Evolutionary conservation across 2,888 invertebrate genomes (phyloP).

Genomic region (Chrysomela aeneicollis): DNA sequence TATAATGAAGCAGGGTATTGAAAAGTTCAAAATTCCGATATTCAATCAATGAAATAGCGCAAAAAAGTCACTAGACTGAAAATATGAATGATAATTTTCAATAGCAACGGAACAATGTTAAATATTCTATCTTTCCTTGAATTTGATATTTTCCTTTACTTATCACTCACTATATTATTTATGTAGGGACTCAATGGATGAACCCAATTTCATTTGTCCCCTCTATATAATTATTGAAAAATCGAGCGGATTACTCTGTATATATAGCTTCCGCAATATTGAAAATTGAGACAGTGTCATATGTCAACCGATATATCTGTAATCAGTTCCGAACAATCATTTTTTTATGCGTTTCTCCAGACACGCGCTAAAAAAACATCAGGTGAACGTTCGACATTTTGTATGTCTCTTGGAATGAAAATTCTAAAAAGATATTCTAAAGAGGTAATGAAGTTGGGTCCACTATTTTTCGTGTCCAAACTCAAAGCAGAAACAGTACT

Average conservation of each 20-base stretch:
- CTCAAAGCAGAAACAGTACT: constrained; percentile 27
- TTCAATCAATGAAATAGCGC: constrained; percentile 49
- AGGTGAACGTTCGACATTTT: too few species aligned
- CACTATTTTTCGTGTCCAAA: not conserved
- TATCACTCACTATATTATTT: too few species aligned
- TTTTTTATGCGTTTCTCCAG: too few species aligned
- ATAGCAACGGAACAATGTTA: not conserved
- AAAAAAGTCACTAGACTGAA: constrained; percentile 58
- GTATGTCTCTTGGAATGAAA: too few species aligned
- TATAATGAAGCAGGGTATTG: constrained; percentile 56
- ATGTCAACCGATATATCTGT: too few species aligned
- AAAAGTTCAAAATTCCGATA: constrained; percentile 55
- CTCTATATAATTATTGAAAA: not conserved
- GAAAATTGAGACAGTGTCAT: too few species aligned
- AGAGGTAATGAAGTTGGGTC: not conserved
- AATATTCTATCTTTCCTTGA: too few species aligned
- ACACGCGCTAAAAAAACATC: too few species aligned
- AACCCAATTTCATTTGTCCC: not conserved
- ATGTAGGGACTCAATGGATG: too few species aligned
- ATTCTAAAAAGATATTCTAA: too few species aligned
- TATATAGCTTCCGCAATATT: too few species aligned
- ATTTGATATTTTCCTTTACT: not conserved
- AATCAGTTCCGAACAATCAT: too few species aligned
- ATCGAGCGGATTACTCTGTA: not conserved
- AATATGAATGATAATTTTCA: constrained; percentile 39